Evolutionary conservation across 1,140 invertebrate species (phyloP), one percentile per base, ranked within the genome.

Genomic region (Camponotus floridanus): DNA sequence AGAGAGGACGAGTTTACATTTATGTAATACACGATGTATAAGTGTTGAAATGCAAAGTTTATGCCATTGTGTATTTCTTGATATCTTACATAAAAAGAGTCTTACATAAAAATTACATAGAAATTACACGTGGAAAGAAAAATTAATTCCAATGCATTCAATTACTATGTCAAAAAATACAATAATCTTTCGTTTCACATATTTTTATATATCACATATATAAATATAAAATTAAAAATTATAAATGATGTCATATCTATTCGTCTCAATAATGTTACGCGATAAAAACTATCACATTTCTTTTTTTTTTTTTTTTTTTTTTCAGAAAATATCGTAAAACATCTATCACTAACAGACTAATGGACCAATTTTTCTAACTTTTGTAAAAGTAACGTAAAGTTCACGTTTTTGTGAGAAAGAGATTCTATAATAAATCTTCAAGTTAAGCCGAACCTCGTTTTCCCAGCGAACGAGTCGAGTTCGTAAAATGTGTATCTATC

Each of bases 161-260:
- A 39, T 55, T 18, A 18, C 13, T 21, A 21, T 51, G 31, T 33
- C n/a, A 39, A 26, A 26, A 51, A 18, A 15, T 51, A 51, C 21
- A 55, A 76, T 4, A 42, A 15, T 21, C 51, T 31, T 9, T 3
- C 18, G 13, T 36, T 51, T 36, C 7, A 55, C n/a, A 67, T 31
- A 68, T 55, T 55, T 51, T 26, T 68, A 4, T 8, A 1, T 26
- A 13, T 18, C 5, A 62, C 31, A 33, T 26, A 26, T 26, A 26
- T 11, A 26, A 9, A 59, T 26, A 18, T n/a, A 48, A 39, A 76
- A 76, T 76, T 59, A 39, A 76, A 39, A 64, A 78, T 64, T 64
- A 36, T n/a, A 13, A 78, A 7, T 11, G 9, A 62, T 7, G 7
- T n/a, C 2, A 33, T 9, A 31, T 42, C 7, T 31, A 42, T 13